Conservation (phyloP, 2,888 invertebrate genomes). For the Sinotaia quadrata region DNA sequence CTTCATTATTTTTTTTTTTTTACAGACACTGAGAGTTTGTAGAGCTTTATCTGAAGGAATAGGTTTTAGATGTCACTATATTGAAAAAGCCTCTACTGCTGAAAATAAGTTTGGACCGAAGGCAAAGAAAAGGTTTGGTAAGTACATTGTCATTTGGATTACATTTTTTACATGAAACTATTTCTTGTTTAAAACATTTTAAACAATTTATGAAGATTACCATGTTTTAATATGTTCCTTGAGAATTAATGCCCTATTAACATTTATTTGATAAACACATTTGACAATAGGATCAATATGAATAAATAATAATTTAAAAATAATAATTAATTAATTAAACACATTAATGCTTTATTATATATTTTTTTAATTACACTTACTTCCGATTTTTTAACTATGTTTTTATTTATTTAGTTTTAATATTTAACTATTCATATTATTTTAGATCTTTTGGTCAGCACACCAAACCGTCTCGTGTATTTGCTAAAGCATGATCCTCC, state of each 20-base stretch:
- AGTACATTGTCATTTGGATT: too few species aligned
- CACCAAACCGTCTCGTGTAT: slow-evolving; percentile 92
- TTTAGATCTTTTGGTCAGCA: slow-evolving; percentile 91
- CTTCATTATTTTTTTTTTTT: background rate
- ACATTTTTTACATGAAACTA: too few species aligned
- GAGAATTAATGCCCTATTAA: too few species aligned
- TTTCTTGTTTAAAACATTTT: too few species aligned
- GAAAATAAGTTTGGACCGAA: slow-evolving; percentile 82
- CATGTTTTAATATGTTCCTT: too few species aligned
- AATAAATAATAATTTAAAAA: too few species aligned
- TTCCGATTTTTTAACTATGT: background rate
- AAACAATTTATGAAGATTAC: too few species aligned
- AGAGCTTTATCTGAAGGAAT: slow-evolving; percentile 82
- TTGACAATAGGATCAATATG: too few species aligned
- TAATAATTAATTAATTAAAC: too few species aligned
- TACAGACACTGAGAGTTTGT: slow-evolving; percentile 78
- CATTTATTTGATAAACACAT: too few species aligned
- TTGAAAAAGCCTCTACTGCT: slow-evolving; percentile 83
- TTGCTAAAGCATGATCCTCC: slow-evolving; percentile 85
- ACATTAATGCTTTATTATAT: too few species aligned
- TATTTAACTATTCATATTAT: slow-evolving; percentile 7
- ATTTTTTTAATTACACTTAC: too few species aligned
- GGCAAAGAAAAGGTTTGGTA: slow-evolving; percentile 84
- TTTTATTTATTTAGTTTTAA: slow-evolving; percentile 7
- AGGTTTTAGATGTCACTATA: slow-evolving; percentile 82